phyloP scores from a whole-genome alignment of 2,888 invertebrate genomes.

The Nebria salina region DNA sequence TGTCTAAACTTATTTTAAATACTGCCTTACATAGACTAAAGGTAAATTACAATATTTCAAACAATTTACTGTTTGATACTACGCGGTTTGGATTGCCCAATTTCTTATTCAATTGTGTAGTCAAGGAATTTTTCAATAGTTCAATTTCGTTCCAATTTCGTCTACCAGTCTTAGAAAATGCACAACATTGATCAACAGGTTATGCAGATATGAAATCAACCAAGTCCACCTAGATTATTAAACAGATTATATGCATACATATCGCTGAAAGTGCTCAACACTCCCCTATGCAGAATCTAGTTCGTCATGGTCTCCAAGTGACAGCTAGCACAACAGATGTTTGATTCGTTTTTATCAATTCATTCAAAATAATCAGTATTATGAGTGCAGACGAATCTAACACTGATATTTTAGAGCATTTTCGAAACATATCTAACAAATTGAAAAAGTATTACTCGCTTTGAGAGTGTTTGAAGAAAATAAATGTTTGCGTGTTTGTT shows the following conservation, averaged over 20 bases:
- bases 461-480: slow-evolving; percentile 13
- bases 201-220: too few relatives aligned
- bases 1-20: neutral
- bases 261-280: neutral
- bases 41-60: neutral
- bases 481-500: slow-evolving; percentile 23
- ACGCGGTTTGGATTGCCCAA: too few relatives aligned
- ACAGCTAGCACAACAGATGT: neutral
- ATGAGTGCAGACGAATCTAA: slow-evolving; percentile 60
- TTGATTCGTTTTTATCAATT: neutral
- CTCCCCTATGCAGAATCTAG: neutral
- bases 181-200: too few relatives aligned
- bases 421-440: slow-evolving; percentile 76
- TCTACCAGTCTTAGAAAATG: too few relatives aligned
- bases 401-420: slow-evolving; percentile 74
- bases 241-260: too few relatives aligned
- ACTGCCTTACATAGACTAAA: neutral
- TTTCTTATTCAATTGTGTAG: too few relatives aligned
- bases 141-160: too few relatives aligned
- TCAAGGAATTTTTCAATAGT: too few relatives aligned
- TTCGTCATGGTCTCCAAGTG: neutral
- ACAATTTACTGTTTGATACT: too few relatives aligned
- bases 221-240: too few relatives aligned
- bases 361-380: neutral
- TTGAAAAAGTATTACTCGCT: slow-evolving; percentile 72